Percentiles rank a stretch among this genome's conserved stretches.
phyloP scores from a whole-genome alignment of 64 coral and sea anemone species.

The Pachyseris speciosa region DNA sequence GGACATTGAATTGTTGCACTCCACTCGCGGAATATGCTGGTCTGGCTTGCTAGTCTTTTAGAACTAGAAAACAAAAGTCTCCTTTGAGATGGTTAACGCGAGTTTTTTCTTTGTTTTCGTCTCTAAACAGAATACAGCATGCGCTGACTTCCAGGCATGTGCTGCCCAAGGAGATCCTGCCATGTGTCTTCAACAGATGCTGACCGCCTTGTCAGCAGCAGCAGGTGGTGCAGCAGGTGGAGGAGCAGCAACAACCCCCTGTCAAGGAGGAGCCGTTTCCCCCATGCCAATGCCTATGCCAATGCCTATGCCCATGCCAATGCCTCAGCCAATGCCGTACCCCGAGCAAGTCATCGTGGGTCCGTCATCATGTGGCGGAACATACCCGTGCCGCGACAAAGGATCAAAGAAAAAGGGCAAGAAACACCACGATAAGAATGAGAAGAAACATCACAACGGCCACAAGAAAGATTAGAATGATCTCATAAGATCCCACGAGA shows the following conservation, averaged over 20 bases:
- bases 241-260: background rate
- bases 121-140: constrained; percentile 2
- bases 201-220: background rate
- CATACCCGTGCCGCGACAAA: constrained; percentile 29
- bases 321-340: background rate
- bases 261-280: background rate
- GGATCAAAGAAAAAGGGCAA: background rate
- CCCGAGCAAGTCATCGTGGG: background rate
- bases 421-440: constrained; percentile 25
- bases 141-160: background rate
- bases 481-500: too few species aligned
- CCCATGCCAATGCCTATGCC: constrained; percentile 28
- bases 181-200: constrained; percentile 21
- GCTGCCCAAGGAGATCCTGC: background rate
- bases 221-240: background rate
- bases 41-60: too few species aligned
- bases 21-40: too few species aligned
- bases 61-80: too few species aligned
- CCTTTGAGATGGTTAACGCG: background rate
- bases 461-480: background rate
- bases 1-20: too few species aligned
- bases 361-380: constrained; percentile 8
- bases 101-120: background rate
- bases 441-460: background rate
- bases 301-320: background rate